Conservation (phyloP, 2,797 vertebrate genomes). For the Leptatherina wallacei region DNA sequence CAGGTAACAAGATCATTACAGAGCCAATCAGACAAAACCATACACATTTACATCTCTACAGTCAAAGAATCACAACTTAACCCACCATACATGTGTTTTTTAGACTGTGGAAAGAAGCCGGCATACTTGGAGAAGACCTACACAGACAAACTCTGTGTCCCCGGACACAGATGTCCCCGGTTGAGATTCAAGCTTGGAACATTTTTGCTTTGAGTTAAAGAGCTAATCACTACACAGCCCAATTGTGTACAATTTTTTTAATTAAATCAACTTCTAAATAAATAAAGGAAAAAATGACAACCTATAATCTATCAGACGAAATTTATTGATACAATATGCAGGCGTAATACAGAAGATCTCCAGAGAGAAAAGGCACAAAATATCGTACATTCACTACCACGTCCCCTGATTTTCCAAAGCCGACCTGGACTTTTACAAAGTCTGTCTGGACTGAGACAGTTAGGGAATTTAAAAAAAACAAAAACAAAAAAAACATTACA, state of each 20-base stretch:
- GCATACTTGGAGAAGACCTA: not conserved
- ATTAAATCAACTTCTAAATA: not conserved
- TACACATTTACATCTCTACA: not conserved
- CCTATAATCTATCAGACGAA: slow-evolving; percentile 26
- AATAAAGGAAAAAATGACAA: not conserved
- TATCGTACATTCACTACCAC: slow-evolving; percentile 72
- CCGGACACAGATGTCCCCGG: not conserved
- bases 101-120: not conserved
- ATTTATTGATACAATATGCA: slow-evolving; percentile 74
- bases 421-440: slow-evolving; percentile 67
- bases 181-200: not conserved
- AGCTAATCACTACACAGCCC: not conserved
- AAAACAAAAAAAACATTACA: slow-evolving; percentile 39
- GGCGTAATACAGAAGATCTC: slow-evolving; percentile 64
- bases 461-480: slow-evolving; percentile 48
- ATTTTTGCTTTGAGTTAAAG: not conserved
- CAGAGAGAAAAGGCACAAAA: slow-evolving; percentile 70
- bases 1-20: not conserved
- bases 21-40: not conserved
- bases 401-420: slow-evolving; percentile 74
- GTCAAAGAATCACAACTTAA: not conserved
- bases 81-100: not conserved
- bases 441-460: slow-evolving; percentile 40
- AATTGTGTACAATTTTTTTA: not conserved
- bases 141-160: not conserved